Base-by-base conservation (phyloP, 92 coral and sea anemone genomes). In the Palythoa heliodiscus region DNA sequence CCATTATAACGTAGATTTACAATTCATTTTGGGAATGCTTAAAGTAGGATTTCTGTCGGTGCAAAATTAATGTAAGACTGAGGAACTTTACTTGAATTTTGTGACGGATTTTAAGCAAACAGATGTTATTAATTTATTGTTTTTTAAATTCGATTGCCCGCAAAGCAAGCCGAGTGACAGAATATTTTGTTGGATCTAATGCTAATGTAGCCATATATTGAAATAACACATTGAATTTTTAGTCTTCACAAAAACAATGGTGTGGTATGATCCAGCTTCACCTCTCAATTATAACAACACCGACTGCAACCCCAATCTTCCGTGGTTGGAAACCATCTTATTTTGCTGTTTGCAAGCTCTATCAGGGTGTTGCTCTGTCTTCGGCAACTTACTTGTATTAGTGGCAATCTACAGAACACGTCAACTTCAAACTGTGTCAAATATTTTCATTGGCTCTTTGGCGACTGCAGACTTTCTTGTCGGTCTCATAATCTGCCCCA, bases 381-480 rank as follows among this genome's bases (percentile, higher is more conserved):
- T 60, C 25, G 90, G 90, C 22, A 87, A 87, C 69, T 52, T 74
- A 19, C 70, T 87, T 53, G 90, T 87, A 13, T 75, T 38, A 55
- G 14, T 87, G 67, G 90, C 90, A 13, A 86, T 87, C 37, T 67
- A 74, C 87, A 50, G 79, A 47, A 73, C 83, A 39, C 40, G 60
- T n/a, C 87, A 82, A 71, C 72, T 87, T 73, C 87, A 50, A 43
- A 87, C 86, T 73, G 50, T 67, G 60, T 66, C 82, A 29, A 87
- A 87, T 50, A 25, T 79, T 23, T 87, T 81, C 37, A 73, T 87
- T 64, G 87, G 78, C 64, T 79, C 83, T 2, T 54, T 87, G 20
- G 90, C 87, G 5, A 17, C 54, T 48, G 90, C 90, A 24, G 90
- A 87, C 23, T 87, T 87, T 82, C 70, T 87, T 29, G 84, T 86